These are phyloP conservation scores for Pyrrhia umbra DNA, from an alignment of 2,888 invertebrate species.

Conservation along the genomic window DNA sequence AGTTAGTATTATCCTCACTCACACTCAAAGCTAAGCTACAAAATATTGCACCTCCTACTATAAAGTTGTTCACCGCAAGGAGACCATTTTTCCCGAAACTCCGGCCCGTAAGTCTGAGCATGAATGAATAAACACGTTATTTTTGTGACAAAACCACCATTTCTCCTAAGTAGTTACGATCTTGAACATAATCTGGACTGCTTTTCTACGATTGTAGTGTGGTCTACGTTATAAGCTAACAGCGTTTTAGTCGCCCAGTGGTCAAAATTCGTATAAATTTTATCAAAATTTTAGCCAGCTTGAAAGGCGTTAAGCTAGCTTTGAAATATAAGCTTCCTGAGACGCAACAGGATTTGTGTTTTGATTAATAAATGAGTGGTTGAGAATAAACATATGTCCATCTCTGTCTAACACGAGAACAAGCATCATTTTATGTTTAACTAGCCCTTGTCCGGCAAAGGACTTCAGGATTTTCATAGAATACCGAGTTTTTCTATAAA, in stretches of 20 bases:
- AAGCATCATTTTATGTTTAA: too few species aligned
- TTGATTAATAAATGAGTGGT: too few species aligned
- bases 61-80: slow-evolving; percentile 21
- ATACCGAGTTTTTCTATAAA: too few species aligned
- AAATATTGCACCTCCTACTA: slow-evolving; percentile 16
- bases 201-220: slow-evolving; percentile 32
- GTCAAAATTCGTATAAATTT: too few species aligned
- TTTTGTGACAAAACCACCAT: slow-evolving; percentile 53
- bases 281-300: too few species aligned
- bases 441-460: too few species aligned
- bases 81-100: slow-evolving; percentile 21
- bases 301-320: too few species aligned
- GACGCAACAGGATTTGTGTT: too few species aligned
- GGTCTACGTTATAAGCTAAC: background rate
- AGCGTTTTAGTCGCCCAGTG: slow-evolving; percentile 19
- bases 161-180: slow-evolving; percentile 54
- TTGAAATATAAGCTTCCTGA: too few species aligned
- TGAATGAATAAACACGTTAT: slow-evolving; percentile 57
- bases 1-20: slow-evolving; percentile 17
- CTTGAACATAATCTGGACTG: slow-evolving; percentile 60
- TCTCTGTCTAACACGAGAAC: too few species aligned
- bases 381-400: too few species aligned
- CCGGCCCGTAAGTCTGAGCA: slow-evolving; percentile 28
- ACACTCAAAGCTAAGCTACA: slow-evolving; percentile 17
- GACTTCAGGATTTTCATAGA: too few species aligned